phyloP scores from a whole-genome alignment of 2,797 vertebrate species.

The Vireo griseus region DNA sequence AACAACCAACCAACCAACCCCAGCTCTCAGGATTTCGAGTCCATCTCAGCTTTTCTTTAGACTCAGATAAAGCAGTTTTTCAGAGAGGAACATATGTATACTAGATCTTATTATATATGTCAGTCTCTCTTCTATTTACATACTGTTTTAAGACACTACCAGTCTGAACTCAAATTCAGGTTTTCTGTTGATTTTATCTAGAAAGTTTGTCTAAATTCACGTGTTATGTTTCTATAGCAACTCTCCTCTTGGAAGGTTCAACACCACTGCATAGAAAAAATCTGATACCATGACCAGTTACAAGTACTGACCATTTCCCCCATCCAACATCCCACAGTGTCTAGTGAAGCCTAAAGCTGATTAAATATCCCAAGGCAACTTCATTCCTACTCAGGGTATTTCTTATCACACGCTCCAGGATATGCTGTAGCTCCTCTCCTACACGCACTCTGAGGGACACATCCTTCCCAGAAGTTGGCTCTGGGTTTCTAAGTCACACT shows the following conservation, averaged over 20 bases:
- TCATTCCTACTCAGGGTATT: not conserved
- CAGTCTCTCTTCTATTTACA: not conserved
- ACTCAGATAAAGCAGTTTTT: not conserved
- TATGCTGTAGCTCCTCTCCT: not conserved
- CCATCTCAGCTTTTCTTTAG: not conserved
- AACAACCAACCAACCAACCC: not conserved
- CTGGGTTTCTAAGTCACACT: not conserved
- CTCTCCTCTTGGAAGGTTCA: not conserved
- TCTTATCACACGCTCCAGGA: not conserved
- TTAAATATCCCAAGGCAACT: not conserved
- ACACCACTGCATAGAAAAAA: not conserved
- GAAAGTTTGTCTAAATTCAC: not conserved
- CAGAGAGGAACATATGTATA: not conserved
- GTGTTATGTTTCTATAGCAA: not conserved
- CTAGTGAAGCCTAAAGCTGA: not conserved
- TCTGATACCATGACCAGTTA: not conserved
- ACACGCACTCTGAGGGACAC: not conserved
- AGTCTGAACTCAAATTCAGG: not conserved
- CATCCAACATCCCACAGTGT: not conserved
- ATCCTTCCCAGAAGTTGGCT: not conserved
- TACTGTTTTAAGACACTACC: not conserved
- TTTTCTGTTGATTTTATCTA: not conserved
- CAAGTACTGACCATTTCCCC: not conserved
- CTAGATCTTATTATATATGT: not conserved
- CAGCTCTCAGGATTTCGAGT: not conserved